Conservation (phyloP, 2,113 vertebrate genomes). For the Daubentonia madagascariensis region DNA sequence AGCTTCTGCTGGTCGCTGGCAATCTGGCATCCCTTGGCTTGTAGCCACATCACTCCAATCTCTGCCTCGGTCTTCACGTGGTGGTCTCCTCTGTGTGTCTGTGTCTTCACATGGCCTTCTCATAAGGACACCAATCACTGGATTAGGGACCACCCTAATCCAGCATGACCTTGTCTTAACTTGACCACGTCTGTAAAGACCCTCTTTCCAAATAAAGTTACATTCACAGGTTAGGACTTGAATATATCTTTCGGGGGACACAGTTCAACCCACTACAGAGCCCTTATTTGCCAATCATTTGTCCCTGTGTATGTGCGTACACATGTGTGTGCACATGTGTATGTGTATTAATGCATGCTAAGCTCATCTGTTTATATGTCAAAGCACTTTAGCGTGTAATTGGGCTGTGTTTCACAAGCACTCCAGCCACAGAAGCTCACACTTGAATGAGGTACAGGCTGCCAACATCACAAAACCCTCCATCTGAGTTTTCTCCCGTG, state of each 20-base stretch:
- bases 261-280: background rate
- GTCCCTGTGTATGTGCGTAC: background rate
- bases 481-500: fast-evolving
- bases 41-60: fast-evolving
- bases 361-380: background rate
- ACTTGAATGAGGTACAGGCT: fast-evolving
- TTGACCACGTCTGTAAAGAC: background rate
- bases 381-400: background rate
- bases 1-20: fast-evolving
- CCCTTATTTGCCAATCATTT: background rate
- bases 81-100: background rate
- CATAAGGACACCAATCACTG: fast-evolving
- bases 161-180: background rate
- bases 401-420: background rate
- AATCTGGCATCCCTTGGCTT: fast-evolving
- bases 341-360: background rate
- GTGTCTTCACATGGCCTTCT: too few relatives aligned
- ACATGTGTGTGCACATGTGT: background rate
- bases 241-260: background rate
- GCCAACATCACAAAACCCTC: background rate
- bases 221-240: too few relatives aligned
- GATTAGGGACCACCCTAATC: background rate
- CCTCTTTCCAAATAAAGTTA: background rate
- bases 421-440: fast-evolving
- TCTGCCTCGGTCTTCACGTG: fast-evolving